Conservation (phyloP, 2,797 vertebrate species). For the Syngnathus acus region DNA sequence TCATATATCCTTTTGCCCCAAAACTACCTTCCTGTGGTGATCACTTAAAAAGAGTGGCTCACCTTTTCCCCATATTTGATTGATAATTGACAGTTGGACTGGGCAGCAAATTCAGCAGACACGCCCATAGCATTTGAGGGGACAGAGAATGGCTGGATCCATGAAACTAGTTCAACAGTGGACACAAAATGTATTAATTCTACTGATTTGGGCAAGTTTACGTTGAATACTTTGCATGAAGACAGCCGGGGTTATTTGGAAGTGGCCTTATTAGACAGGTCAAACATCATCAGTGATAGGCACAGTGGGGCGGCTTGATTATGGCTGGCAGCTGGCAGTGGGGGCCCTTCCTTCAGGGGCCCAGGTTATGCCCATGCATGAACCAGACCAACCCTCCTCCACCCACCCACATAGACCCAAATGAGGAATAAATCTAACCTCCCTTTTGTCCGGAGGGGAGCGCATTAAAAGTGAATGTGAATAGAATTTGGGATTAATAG, state of each 20-base stretch:
- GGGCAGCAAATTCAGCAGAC: too few species aligned
- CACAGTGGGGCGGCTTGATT: constrained; percentile 70
- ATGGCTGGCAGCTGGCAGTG: constrained; percentile 72
- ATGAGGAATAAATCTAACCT: constrained; percentile 65
- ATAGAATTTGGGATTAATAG: constrained; percentile 66
- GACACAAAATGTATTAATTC: neutral
- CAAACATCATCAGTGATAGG: constrained; percentile 76
- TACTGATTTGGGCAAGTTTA: neutral
- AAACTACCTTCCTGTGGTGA: too few species aligned
- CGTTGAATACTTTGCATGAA: neutral
- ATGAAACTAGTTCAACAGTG: too few species aligned
- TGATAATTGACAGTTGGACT: too few species aligned
- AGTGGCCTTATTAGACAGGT: constrained; percentile 55
- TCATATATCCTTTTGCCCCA: too few species aligned
- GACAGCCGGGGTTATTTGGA: constrained; percentile 33
- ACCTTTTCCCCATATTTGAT: too few species aligned
- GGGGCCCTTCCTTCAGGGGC: constrained; percentile 68
- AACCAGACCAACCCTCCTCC: constrained; percentile 27
- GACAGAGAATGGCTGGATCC: too few species aligned
- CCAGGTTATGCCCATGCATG: constrained; percentile 66
- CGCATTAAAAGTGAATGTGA: constrained; percentile 58
- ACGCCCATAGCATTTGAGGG: too few species aligned
- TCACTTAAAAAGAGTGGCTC: too few species aligned
- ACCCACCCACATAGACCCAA: constrained; percentile 47
- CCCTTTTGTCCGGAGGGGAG: constrained; percentile 60